A percentile compares a stretch with the other conserved stretches of the same genome.
Conservation (phyloP, 2,113 vertebrate species). For the Sisor rabdophorus region DNA sequence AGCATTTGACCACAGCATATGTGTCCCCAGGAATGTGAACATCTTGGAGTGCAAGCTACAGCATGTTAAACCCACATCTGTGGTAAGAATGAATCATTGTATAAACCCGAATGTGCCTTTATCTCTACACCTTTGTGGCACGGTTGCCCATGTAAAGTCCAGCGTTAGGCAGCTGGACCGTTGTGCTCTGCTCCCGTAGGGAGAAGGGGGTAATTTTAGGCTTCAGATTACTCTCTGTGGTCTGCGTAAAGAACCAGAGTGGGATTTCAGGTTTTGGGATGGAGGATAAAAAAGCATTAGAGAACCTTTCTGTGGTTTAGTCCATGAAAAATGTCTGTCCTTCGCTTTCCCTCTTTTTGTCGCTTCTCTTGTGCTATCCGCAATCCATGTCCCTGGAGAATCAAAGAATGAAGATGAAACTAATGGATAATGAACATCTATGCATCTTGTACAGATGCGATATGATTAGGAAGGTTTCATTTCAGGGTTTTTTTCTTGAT, state of each 20-base stretch:
- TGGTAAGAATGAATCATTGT: constrained; percentile 39
- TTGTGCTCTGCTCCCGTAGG: constrained; percentile 21
- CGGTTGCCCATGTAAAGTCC: constrained; percentile 25
- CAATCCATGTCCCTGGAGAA: constrained; percentile 27
- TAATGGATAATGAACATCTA: constrained; percentile 31
- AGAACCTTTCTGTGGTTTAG: constrained; percentile 55
- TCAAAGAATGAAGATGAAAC: constrained; percentile 50
- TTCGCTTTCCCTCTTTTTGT: constrained; percentile 27
- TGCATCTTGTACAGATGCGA: constrained; percentile 56
- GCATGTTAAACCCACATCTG: constrained; percentile 40
- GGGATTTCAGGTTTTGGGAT: constrained; percentile 57
- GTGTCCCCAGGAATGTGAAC: constrained; percentile 30
- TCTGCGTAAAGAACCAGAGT: constrained; percentile 56
- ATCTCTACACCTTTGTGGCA: constrained; percentile 2
- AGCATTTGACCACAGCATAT: constrained; percentile 25
- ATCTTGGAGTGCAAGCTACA: constrained; percentile 20
- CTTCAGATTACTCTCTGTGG: constrained; percentile 70
- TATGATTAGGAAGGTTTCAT: constrained; percentile 67
- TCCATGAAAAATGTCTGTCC: constrained; percentile 29
- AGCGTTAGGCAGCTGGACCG: constrained; percentile 39
- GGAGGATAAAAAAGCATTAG: constrained; percentile 60
- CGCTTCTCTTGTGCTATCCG: neutral
- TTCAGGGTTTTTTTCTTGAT: constrained; percentile 61
- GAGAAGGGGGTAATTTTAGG: constrained; percentile 62
- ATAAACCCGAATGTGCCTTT: constrained; percentile 25